A percentile compares a stretch with the other conserved stretches of the same genome.
phyloP scores from a whole-genome alignment of 64 coral and sea anemone genomes.

The Porites lutea region DNA sequence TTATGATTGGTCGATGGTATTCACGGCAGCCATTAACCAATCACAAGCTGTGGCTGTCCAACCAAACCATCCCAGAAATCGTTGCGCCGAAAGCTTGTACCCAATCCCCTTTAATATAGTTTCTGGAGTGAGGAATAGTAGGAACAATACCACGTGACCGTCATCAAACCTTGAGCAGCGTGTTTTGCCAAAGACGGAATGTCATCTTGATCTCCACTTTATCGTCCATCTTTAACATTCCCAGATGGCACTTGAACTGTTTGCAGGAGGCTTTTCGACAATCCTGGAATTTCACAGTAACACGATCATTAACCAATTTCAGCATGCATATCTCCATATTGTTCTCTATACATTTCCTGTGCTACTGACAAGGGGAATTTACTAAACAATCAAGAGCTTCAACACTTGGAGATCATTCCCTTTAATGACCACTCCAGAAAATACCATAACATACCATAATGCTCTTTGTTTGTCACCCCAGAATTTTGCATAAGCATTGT shows the following conservation, averaged over 20 bases:
- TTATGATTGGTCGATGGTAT: too few relatives aligned
- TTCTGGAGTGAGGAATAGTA: neutral
- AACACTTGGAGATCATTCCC: too few relatives aligned
- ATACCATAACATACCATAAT: too few relatives aligned
- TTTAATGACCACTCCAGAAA: too few relatives aligned
- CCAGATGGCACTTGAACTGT: constrained; percentile 27
- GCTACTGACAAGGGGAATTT: too few relatives aligned
- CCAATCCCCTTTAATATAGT: neutral
- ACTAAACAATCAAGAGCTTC: too few relatives aligned
- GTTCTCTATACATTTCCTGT: too few relatives aligned
- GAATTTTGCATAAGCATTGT: too few relatives aligned
- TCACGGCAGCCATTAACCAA: too few relatives aligned
- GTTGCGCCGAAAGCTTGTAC: neutral
- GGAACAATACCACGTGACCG: neutral
- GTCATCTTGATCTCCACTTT: constrained; percentile 62
- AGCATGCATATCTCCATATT: neutral
- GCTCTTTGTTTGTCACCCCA: too few relatives aligned
- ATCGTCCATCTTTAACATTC: constrained; percentile 37
- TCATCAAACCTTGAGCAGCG: constrained; percentile 45
- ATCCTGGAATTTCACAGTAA: constrained; percentile 10
- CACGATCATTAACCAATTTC: neutral
- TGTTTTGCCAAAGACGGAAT: constrained; percentile 67
- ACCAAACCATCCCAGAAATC: too few relatives aligned
- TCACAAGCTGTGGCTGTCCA: too few relatives aligned
- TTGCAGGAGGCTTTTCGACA: constrained; percentile 42